Evolutionary conservation across 1,140 invertebrate species (phyloP), one percentile per base, ranked within the genome.

Genomic region (Ostrea edulis): DNA sequence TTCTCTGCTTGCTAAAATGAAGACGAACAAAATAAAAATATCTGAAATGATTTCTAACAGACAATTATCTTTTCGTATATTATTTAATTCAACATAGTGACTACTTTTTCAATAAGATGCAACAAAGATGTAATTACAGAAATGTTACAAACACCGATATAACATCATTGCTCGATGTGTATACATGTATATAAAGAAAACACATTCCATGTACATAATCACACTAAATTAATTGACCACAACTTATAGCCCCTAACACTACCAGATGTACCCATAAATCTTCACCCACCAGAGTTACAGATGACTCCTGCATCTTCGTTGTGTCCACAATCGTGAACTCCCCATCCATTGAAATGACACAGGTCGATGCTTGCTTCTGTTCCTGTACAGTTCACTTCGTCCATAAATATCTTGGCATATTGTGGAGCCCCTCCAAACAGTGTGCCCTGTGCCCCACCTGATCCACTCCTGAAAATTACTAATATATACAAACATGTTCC

Each of bases 351-450:
- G 84, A 89, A 84, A 8, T 88, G 86, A 92, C 97, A 97, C 55
- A 96, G 94, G 29, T 96, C 95, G 8, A 97, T 92, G 77, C 94
- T 95, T 0, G 95, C 95, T 93, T 97, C 97, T 86, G 97, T 96
- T 29, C 97, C 97, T 7, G 92, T 91, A 90, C 97, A 97, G 89
- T 95, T 95, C 0, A 97, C 96, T 88, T 96, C 95, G 89, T 97
- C 82, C 29, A 92, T 86, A 58, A 82, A 88, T 53, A 88, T 88
- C 25, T 84, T 55, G 20, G 86, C 82, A 84, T 68, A 84, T 22
- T 4, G n/a, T 52, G 86, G 86, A 35, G 86, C 86, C 51, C 29
- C 35, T 7, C 86, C 86, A 71, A 87, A 87, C 8, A 58, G 35
- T 17, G 11, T 22, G 1, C 25, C 51, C 29, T 82, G 58, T 29